These are phyloP conservation scores for Ctenosaura bakeri DNA, from an alignment of 2,797 vertebrate genomes.

Conservation along the genomic window DNA sequence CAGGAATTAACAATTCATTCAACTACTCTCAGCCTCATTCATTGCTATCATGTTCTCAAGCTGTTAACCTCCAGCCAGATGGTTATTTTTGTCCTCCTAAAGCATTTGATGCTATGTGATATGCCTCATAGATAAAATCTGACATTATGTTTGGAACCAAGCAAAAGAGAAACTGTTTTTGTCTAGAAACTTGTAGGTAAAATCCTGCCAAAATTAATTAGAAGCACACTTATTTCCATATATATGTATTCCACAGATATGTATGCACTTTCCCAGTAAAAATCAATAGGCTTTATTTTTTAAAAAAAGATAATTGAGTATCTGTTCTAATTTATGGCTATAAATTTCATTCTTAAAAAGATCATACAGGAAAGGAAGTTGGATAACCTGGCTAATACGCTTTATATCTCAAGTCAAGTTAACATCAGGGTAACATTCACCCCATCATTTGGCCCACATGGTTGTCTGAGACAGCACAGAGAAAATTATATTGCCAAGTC, in stretches of 20 bases:
- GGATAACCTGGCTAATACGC: not conserved
- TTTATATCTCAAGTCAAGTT: not conserved
- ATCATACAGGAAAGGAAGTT: not conserved
- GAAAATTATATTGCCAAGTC: too few relatives aligned
- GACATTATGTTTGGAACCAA: not conserved
- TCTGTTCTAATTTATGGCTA: not conserved
- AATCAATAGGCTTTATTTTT: not conserved
- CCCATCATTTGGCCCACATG: too few relatives aligned
- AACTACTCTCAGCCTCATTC: slow-evolving; percentile 18
- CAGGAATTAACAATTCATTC: slow-evolving; percentile 43
- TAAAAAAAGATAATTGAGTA: not conserved
- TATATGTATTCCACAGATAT: too few relatives aligned
- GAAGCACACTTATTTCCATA: not conserved
- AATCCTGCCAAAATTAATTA: not conserved
- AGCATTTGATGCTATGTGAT: slow-evolving; percentile 6
- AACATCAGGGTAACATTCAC: not conserved
- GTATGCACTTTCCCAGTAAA: not conserved
- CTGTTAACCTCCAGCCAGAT: slow-evolving; percentile 34
- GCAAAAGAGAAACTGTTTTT: not conserved
- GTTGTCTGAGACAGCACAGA: too few relatives aligned
- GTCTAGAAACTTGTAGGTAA: not conserved
- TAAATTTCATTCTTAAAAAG: not conserved
- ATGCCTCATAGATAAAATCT: slow-evolving; percentile 9
- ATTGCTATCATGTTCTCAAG: slow-evolving; percentile 45
- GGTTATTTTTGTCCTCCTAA: not conserved